Evolutionary conservation across 2,888 invertebrate genomes (phyloP).

Genomic region (Diadegma fenestrale): DNA sequence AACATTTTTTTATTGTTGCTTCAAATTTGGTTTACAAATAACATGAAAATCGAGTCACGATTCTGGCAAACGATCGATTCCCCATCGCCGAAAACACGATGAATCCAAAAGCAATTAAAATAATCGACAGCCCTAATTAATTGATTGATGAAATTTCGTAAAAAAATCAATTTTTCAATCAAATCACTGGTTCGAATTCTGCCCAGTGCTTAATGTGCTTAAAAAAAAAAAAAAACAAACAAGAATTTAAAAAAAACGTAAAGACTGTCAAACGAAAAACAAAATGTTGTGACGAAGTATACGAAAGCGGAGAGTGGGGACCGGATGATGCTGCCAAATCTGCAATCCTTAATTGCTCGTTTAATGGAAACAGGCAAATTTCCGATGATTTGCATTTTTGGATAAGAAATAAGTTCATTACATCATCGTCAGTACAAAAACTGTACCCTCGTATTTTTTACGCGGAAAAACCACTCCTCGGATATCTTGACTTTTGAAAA

Average conservation of each 20-base stretch:
- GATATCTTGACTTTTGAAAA: background rate
- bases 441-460: background rate
- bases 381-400: background rate
- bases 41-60: background rate
- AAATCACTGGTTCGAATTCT: background rate
- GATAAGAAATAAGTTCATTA: background rate
- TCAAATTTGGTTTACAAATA: background rate
- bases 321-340: conserved; percentile 56
- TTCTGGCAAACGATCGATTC: background rate
- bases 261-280: conserved; percentile 20
- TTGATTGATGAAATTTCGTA: background rate
- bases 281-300: conserved; percentile 9
- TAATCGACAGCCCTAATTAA: background rate
- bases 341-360: conserved; percentile 25
- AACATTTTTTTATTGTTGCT: background rate
- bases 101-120: background rate
- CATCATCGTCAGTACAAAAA: background rate
- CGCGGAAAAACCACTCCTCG: background rate
- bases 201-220: background rate
- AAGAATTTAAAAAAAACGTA: background rate
- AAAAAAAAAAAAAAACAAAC: background rate
- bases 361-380: background rate
- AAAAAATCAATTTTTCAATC: conserved; percentile 16
- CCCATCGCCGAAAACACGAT: background rate
- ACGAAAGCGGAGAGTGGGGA: conserved; percentile 24